A percentile compares a stretch with the other conserved stretches of the same genome.
These are phyloP conservation scores for Tuberolachnus salignus DNA, from an alignment of 2,888 invertebrate genomes.

Conservation along the genomic window DNA sequence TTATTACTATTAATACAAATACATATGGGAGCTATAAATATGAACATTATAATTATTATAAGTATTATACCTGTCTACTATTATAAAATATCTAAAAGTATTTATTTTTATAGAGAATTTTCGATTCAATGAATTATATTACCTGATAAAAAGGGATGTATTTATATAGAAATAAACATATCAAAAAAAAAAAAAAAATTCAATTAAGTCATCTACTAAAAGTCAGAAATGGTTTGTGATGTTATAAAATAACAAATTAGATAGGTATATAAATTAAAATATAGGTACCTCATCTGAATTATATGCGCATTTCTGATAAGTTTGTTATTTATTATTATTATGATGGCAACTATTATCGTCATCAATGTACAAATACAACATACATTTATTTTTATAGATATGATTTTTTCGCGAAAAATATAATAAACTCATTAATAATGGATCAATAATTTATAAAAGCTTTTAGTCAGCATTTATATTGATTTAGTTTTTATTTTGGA, in stretches of 20 bases:
- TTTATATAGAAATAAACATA: too few relatives aligned
- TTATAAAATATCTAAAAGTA: too few relatives aligned
- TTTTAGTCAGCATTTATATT: conserved; percentile 10
- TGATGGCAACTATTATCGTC: conserved; percentile 10
- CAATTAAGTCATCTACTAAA: too few relatives aligned
- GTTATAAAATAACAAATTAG: conserved; percentile 5
- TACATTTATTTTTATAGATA: conserved; percentile 13
- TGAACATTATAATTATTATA: too few relatives aligned
- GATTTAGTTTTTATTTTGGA: not conserved
- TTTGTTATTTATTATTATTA: conserved; percentile 30
- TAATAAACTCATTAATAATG: conserved; percentile 15
- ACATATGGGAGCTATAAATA: too few relatives aligned
- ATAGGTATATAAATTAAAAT: not conserved
- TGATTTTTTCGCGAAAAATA: conserved; percentile 9
- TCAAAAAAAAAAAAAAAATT: too few relatives aligned
- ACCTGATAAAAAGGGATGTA: not conserved
- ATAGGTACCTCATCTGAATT: not conserved
- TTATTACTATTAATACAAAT: too few relatives aligned
- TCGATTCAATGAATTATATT: too few relatives aligned
- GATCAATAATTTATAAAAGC: conserved; percentile 16
- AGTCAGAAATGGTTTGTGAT: not conserved
- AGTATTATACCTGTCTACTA: too few relatives aligned
- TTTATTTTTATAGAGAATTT: too few relatives aligned
- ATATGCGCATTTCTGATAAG: conserved; percentile 6
- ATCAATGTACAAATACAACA: conserved; percentile 7